phyloP scores from a whole-genome alignment of 2,113 vertebrate species.

The Alethe diademata region DNA sequence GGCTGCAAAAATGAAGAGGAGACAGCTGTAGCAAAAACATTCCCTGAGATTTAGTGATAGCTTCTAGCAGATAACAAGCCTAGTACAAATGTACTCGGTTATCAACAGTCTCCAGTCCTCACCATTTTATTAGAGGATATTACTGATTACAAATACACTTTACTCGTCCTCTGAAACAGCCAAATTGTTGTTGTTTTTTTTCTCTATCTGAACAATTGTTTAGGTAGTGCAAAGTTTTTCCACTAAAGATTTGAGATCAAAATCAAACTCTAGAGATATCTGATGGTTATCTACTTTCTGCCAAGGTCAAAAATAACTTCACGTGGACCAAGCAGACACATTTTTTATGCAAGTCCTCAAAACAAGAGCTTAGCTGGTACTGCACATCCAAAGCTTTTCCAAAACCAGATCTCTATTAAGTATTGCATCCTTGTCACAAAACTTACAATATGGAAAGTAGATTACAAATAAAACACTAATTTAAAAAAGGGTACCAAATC shows the following conservation, averaged over 20 bases:
- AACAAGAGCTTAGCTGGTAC: neutral
- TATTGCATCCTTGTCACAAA: neutral
- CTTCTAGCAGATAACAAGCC: neutral
- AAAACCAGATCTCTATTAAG: neutral
- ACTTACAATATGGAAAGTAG: neutral
- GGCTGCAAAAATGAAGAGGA: neutral
- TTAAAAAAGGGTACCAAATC: neutral
- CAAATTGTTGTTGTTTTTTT: fast-evolving
- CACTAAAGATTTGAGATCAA: neutral
- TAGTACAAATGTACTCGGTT: neutral
- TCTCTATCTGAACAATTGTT: neutral
- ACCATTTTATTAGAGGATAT: neutral
- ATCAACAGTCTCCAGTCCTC: neutral
- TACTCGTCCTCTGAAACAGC: neutral
- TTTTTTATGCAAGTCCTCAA: neutral
- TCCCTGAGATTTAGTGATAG: neutral
- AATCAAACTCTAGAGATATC: neutral
- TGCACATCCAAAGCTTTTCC: neutral
- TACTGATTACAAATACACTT: neutral
- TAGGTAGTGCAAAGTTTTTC: neutral
- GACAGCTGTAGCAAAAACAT: neutral
- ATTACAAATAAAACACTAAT: neutral
- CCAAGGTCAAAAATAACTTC: neutral
- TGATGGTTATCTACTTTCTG: neutral
- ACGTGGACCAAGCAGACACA: neutral